These are phyloP conservation scores for Baryphthengus martii DNA, from an alignment of 2,113 vertebrate genomes.

Conservation along the genomic window DNA sequence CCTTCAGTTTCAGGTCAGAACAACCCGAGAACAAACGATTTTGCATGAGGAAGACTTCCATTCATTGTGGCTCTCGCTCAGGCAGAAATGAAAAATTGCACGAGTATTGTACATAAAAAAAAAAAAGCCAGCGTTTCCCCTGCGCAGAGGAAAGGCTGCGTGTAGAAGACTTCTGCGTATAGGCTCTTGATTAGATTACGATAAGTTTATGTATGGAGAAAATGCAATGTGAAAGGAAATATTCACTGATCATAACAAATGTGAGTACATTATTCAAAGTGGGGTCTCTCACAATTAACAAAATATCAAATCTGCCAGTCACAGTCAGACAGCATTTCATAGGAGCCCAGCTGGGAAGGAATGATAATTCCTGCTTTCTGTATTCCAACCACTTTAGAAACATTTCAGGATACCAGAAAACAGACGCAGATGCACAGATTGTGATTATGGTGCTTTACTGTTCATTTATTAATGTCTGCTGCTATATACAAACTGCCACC, in stretches of 20 bases:
- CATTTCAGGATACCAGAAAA: background rate
- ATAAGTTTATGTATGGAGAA: conserved; percentile 29
- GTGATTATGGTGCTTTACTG: background rate
- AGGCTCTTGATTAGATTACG: conserved; percentile 20
- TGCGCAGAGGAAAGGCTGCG: background rate
- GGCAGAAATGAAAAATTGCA: conserved; percentile 2
- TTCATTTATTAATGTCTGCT: conserved; percentile 8
- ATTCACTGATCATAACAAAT: conserved; percentile 6
- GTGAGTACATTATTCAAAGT: conserved; percentile 19
- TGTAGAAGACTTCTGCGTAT: background rate
- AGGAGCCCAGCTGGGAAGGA: background rate
- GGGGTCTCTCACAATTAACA: conserved; percentile 14
- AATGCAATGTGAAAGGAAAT: conserved; percentile 7
- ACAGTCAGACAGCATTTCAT: conserved; percentile 1
- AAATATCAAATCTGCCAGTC: conserved; percentile 40
- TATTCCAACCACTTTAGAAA: background rate
- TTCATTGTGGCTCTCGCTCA: background rate
- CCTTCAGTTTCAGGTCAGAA: background rate
- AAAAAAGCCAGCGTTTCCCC: background rate
- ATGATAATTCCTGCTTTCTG: background rate
- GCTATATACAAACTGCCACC: background rate
- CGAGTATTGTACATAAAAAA: background rate
- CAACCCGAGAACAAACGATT: background rate
- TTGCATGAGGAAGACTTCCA: background rate
- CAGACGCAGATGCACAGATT: background rate